Evolutionary conservation across 2,888 invertebrate genomes (phyloP).

Genomic region (Pardosa pseudoannulata): DNA sequence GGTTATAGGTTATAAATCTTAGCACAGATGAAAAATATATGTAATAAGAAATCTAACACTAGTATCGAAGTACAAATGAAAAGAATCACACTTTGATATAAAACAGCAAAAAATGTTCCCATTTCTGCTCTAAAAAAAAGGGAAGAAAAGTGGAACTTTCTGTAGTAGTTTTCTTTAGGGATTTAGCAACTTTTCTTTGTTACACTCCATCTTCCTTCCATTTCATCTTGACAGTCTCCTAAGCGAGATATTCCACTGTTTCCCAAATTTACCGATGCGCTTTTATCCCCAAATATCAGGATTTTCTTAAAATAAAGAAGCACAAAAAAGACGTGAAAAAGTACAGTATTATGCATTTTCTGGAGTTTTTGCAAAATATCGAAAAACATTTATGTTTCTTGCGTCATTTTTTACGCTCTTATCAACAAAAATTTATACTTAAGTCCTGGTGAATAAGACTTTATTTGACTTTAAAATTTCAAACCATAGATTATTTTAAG

Average conservation of each 20-base stretch:
- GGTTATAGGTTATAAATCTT: no score
- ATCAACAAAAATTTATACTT: no score
- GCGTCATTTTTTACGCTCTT: no score
- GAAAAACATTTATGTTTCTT: no score
- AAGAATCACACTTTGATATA: not conserved
- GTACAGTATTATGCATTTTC: no score
- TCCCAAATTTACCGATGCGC: not conserved
- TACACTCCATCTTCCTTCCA: not conserved
- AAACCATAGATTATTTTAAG: no score
- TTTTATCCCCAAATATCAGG: not conserved
- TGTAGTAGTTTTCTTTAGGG: conserved; percentile 1
- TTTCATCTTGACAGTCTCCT: not conserved
- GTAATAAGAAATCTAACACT: no score
- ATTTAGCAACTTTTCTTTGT: conserved; percentile 8
- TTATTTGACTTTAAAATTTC: no score
- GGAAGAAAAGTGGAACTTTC: not conserved
- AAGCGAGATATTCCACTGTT: not conserved
- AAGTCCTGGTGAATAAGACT: no score
- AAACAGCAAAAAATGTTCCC: not conserved
- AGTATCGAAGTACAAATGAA: not conserved
- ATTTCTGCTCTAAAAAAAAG: not conserved
- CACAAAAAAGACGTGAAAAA: not conserved
- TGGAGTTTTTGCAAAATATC: no score
- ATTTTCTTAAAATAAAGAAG: not conserved
- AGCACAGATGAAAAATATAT: no score